Evolutionary conservation across 2,888 invertebrate genomes (phyloP), one percentile per base, ranked within the genome.

Genomic region (Lottia gigantea): DNA sequence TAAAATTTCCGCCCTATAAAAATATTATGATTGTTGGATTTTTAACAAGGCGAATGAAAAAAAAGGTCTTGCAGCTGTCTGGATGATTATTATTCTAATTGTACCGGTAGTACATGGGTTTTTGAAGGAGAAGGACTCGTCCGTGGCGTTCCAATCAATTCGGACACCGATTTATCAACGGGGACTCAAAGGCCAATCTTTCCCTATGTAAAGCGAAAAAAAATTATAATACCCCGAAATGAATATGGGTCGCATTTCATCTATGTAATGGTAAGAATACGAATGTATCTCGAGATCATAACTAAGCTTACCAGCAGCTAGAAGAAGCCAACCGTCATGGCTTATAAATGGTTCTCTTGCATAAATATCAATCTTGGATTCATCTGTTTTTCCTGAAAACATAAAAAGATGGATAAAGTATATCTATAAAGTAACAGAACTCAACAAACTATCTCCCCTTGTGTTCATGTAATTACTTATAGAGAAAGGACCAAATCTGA

Each of bases 281-380:
- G 63, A 6, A 63, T 23, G 3, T 26, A 23, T 2, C 31, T 61
- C 16, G 40, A 40, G 7, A 31, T 3, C 7, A 40, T 40, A 40
- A 8, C 40, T 8, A 40, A 40, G 45, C 23, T 64, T 77, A 86
- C 86, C 86, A 78, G 85, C 86, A 67, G 85, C 78, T 11, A 86
- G 71, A 46, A 86, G 77, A 8, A 82, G 75, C 74, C 78, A 79
- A 14, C 80, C 83, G 46, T 79, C 74, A 47, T 73, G 71, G 70
- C 81, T 80, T 14, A 82, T 74, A 66, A 84, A 85, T 2, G 82
- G 78, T 69, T 84, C 85, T 68, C 86, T 78, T 2, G 84, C 83
- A 79, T 75, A 79, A 40, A 86, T 80, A 61, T 79, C 77, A 14
- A 77, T 66, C 63, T 46, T 70, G 16, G 64, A 64, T 14, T 73